These are phyloP conservation scores for Erinaceus europaeus DNA, from an alignment of 2,113 vertebrate genomes.

Conservation along the genomic window DNA sequence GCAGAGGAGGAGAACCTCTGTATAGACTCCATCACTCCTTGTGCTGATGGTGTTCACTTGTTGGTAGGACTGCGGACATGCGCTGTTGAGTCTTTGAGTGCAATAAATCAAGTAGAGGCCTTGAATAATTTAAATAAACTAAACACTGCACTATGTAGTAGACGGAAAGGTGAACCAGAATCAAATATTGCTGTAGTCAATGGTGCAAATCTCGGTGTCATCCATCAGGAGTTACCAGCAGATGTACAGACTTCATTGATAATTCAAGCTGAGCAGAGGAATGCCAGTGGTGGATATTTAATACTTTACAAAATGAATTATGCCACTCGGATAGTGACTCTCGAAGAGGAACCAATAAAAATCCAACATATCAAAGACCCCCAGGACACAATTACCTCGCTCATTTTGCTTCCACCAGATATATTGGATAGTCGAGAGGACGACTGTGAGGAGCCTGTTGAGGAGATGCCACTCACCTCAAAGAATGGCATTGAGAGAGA, in stretches of 20 bases:
- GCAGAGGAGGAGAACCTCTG: slow-evolving; percentile 97
- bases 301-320: slow-evolving; percentile 99
- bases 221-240: slow-evolving; percentile 89
- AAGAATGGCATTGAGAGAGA: slow-evolving; percentile 90
- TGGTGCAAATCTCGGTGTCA: slow-evolving; percentile 87
- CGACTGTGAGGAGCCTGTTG: slow-evolving; percentile 92
- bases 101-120: slow-evolving; percentile 98
- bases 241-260: slow-evolving; percentile 92
- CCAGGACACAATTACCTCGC: slow-evolving; percentile 95
- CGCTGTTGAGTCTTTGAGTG: slow-evolving; percentile 91
- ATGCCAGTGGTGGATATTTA: slow-evolving; percentile 92
- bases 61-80: slow-evolving; percentile 94
- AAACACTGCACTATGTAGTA: slow-evolving; percentile 96
- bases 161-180: slow-evolving; percentile 90
- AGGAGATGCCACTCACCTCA: slow-evolving; percentile 88
- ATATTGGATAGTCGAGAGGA: slow-evolving; percentile 96
- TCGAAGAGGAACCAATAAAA: slow-evolving; percentile 96
- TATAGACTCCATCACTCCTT: slow-evolving; percentile 96
- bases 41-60: slow-evolving; percentile 96
- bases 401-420: slow-evolving; percentile 96
- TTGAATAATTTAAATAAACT: slow-evolving; percentile 99
- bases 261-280: slow-evolving; percentile 90
- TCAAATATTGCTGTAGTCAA: slow-evolving; percentile 89
- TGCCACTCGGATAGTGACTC: slow-evolving; percentile 95
- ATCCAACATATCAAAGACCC: slow-evolving; percentile 97